phyloP scores from a whole-genome alignment of 1,140 invertebrate species.

The Drosophila suzukii region DNA sequence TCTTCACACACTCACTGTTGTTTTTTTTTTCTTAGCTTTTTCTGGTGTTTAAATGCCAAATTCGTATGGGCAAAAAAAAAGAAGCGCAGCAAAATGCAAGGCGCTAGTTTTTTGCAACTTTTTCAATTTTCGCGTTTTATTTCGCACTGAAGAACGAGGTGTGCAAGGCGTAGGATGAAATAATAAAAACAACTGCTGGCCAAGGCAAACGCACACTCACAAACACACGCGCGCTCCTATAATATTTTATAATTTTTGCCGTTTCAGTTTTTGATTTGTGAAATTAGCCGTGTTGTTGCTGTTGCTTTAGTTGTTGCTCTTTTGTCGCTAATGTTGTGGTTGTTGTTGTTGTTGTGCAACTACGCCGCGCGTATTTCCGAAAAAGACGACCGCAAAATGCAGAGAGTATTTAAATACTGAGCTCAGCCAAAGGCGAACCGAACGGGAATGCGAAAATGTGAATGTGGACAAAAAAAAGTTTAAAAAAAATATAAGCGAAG shows the following conservation, averaged over 20 bases:
- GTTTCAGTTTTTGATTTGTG: constrained; percentile 41
- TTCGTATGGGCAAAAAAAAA: constrained; percentile 35
- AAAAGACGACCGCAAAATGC: constrained; percentile 77
- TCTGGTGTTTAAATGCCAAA: constrained; percentile 37
- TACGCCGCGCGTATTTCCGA: constrained; percentile 74
- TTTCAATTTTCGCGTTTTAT: not conserved
- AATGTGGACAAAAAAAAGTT: constrained; percentile 21
- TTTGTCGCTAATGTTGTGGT: not conserved
- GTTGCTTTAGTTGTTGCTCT: constrained; percentile 30
- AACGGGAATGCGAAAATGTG: constrained; percentile 31
- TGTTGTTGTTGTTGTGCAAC: constrained; percentile 52
- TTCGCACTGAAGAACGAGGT: not conserved
- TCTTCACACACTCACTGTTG: constrained; percentile 26
- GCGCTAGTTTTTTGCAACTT: constrained; percentile 11
- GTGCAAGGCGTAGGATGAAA: constrained; percentile 6
- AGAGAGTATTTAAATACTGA: constrained; percentile 76
- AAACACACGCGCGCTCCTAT: constrained; percentile 38
- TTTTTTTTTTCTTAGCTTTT: constrained; percentile 2
- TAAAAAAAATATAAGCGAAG: constrained; percentile 10
- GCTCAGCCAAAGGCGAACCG: constrained; percentile 41
- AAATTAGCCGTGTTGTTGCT: constrained; percentile 27
- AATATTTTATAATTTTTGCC: constrained; percentile 64
- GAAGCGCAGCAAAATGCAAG: constrained; percentile 33
- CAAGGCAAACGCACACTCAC: constrained; percentile 9
- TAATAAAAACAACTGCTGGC: constrained; percentile 36